phyloP scores from a whole-genome alignment of 1,140 invertebrate genomes.

The Holcopasites calliopsidis region DNA sequence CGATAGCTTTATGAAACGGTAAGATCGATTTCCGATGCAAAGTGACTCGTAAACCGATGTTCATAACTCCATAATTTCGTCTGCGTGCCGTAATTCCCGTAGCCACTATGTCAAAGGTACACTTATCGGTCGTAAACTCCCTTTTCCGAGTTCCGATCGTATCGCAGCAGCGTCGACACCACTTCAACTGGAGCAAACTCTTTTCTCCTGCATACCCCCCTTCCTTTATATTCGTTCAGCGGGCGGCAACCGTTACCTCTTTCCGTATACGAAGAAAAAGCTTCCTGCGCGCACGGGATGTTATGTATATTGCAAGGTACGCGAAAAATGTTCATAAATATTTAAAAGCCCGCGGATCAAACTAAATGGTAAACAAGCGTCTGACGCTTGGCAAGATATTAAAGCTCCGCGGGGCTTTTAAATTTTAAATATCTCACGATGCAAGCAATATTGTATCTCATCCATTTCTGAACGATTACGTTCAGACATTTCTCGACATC shows the following conservation, averaged over 20 bases:
- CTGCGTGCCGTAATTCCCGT: background rate
- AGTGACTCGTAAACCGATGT: conserved; percentile 28
- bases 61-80: conserved; percentile 4
- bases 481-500: no score
- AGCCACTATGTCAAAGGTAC: conserved; percentile 19
- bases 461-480: background rate
- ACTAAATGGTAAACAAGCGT: background rate
- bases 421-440: conserved; percentile 2
- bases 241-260: background rate
- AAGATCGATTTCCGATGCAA: background rate
- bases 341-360: conserved; percentile 4
- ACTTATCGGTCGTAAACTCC: conserved; percentile 40
- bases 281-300: background rate
- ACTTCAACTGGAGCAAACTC: background rate
- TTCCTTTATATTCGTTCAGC: background rate
- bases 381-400: background rate
- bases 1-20: background rate
- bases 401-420: background rate
- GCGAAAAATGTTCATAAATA: background rate
- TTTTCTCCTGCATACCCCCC: background rate
- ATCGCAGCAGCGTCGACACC: conserved; percentile 1
- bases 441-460: background rate
- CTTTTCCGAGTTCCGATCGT: conserved; percentile 30
- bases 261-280: background rate
- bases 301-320: background rate